Evolutionary conservation across 2,113 vertebrate species (phyloP), one percentile per base, ranked within the genome.

Genomic region (Triplophysa siluroides): DNA sequence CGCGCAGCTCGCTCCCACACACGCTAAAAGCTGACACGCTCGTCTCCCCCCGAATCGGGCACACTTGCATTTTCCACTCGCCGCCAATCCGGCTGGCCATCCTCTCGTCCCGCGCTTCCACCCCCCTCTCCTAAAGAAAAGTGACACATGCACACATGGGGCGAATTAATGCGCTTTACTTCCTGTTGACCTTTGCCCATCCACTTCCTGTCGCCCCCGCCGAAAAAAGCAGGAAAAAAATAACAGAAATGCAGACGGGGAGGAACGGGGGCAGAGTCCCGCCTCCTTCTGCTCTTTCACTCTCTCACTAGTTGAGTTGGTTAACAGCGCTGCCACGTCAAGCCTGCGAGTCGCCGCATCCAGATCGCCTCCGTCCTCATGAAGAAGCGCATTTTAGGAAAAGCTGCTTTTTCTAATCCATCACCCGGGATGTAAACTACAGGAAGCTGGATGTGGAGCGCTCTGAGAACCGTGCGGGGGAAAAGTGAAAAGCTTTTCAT

Each of bases 271-370:
- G 3, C 1, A n/a, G 24, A 62, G 58, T 3, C 33, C 56, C 72
- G 58, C 72, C 72, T 29, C 72, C 12, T 12, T 26, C 69, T 72
- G 6, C 71, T 61, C 71, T 21, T 56, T 43, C 29, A 88, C 89
- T 85, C 88, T 91, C 88, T 87, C 47, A 78, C 71, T 88, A 86
- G 76, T 86, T 84, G 89, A 91, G 90, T 88, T 91, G 89, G 91
- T 91, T 93, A 89, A 91, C 92, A 93, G 93, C 90, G 92, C 90
- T 97, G 96, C 96, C 96, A 98, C 96, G 95, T 98, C 95, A 85
- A 91, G 91, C 87, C 84, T 89, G 83, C 81, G 33, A 88, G 86
- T 84, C 47, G 50, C 43, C 43, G 11, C 43, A 1, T 38, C 43
- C 43, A 54, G 65, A 70, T 66, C 54, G n/a, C 19, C 8, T 58